phyloP scores from a whole-genome alignment of 23 tunicate species.

The Halocynthia roretzi region DNA sequence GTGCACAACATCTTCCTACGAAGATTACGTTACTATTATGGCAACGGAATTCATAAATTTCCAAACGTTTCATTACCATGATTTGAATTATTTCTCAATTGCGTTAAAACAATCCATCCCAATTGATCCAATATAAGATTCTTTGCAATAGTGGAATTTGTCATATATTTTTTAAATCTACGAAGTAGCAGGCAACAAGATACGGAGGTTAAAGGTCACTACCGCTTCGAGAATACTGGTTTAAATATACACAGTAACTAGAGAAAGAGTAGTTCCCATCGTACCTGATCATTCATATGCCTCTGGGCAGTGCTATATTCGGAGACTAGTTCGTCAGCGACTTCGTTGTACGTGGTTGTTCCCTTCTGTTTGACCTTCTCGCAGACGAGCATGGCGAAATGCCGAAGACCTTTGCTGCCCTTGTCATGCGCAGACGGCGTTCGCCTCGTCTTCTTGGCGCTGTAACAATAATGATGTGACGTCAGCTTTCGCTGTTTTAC shows the following conservation, averaged over 20 bases:
- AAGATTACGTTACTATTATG: no score
- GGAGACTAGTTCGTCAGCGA: constrained; percentile 94
- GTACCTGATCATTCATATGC: constrained; percentile 33
- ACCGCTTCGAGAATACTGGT: no score
- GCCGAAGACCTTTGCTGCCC: constrained; percentile 86
- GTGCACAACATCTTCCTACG: no score
- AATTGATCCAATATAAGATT: no score
- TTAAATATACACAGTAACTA: not conserved
- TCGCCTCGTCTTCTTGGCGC: constrained; percentile 33
- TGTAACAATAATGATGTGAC: not conserved
- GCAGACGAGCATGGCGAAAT: constrained; percentile 96
- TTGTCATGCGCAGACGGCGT: constrained; percentile 56
- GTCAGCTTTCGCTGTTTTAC: not conserved
- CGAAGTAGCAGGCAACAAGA: no score
- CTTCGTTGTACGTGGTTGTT: constrained; percentile 97
- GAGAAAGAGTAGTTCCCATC: not conserved
- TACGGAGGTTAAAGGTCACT: no score
- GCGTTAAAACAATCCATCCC: no score
- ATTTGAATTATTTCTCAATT: no score
- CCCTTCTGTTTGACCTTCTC: constrained; percentile 96
- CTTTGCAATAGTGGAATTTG: no score
- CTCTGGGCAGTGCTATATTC: constrained; percentile 74
- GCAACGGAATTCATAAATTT: no score
- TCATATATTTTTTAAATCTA: no score
- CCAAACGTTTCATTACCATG: no score